Conservation (phyloP, 2,113 vertebrate species). For the Lagopus muta region DNA sequence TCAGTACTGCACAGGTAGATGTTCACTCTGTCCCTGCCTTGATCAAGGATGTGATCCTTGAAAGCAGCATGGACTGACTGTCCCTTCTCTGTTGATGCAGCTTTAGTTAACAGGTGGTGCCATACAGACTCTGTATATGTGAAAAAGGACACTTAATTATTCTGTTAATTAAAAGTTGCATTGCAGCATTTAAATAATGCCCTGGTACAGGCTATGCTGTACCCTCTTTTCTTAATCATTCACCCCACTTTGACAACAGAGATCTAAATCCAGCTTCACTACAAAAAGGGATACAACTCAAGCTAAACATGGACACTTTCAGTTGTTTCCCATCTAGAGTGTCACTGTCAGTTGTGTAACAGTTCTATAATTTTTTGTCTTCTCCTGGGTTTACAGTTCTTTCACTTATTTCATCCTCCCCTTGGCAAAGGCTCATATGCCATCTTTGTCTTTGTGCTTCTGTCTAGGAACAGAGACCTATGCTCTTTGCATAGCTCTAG, state of each 20-base stretch:
- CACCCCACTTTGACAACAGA: background rate
- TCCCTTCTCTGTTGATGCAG: background rate
- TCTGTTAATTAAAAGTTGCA: background rate
- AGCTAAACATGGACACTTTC: background rate
- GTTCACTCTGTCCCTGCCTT: background rate
- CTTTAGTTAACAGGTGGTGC: background rate
- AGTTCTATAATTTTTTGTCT: background rate
- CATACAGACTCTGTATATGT: rapidly evolving
- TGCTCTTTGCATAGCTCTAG: background rate
- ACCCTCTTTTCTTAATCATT: background rate
- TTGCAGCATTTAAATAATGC: background rate
- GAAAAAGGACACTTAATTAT: background rate
- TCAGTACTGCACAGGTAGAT: background rate
- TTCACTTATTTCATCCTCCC: background rate
- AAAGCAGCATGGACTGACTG: background rate
- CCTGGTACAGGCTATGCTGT: background rate
- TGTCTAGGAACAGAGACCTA: background rate
- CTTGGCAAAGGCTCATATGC: background rate
- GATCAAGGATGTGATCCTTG: background rate
- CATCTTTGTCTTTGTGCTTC: background rate
- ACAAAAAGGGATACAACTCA: background rate
- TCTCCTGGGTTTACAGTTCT: background rate
- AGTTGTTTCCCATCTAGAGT: background rate
- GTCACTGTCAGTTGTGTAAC: background rate
- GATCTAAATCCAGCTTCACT: no score